Percentiles rank a stretch among this genome's conserved stretches.
Evolutionary conservation across 1,140 invertebrate species (phyloP).

Genomic region (Megalopta genalis): DNA sequence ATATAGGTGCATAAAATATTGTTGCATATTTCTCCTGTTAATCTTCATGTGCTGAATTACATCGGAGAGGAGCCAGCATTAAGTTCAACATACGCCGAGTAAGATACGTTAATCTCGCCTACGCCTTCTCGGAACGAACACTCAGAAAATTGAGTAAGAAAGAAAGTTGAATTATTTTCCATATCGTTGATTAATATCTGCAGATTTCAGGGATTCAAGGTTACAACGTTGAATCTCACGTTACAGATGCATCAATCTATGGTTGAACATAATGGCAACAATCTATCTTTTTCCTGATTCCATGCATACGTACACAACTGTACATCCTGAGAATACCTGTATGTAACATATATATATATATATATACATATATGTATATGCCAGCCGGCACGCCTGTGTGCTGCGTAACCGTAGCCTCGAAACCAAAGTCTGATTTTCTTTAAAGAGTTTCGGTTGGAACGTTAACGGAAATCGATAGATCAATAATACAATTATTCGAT

Average conservation of each 20-base stretch:
- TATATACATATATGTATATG: conserved; percentile 28
- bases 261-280: conserved; percentile 4
- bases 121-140: neutral
- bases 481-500: neutral
- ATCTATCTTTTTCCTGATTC: conserved; percentile 24
- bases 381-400: conserved; percentile 63
- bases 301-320: neutral
- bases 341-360: conserved; percentile 26
- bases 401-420: conserved; percentile 69
- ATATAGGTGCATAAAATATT: neutral
- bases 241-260: conserved; percentile 25
- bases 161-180: neutral
- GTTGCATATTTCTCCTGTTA: neutral
- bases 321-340: conserved; percentile 24
- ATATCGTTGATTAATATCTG: neutral
- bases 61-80: neutral
- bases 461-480: neutral
- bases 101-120: neutral
- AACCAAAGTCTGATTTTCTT: conserved; percentile 52
- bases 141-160: neutral
- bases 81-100: neutral
- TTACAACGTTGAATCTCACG: conserved; percentile 42
- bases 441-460: conserved; percentile 27
- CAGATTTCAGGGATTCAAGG: conserved; percentile 29
- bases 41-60: neutral